Base-by-base conservation (phyloP, 2,797 vertebrate species). In the Mormyrops attenuatus region DNA sequence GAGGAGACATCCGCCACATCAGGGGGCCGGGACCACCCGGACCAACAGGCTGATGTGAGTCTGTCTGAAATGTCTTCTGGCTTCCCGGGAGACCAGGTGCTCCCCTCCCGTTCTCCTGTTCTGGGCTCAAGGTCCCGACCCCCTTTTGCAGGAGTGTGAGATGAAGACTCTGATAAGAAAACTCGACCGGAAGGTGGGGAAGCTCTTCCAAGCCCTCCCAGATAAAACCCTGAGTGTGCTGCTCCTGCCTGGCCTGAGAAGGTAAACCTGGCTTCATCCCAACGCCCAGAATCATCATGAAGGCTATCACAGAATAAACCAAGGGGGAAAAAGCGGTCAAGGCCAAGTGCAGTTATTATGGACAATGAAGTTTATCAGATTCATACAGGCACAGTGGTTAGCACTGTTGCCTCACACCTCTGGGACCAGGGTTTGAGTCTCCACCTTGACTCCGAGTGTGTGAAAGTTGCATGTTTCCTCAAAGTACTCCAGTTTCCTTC, bases 181-280 rank as follows among this genome's bases (percentile, higher is more conserved):
- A 86, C 91, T 98, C 89, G 97, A 98, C 92, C 57, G 47, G 0
- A 94, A 91, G 3, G 93, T 98, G 90, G 92, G 91, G 88, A 97
- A 96, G 91, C 95, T 99, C 69, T 97, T 97, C 88, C 92, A 91
- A 34, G 92, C 93, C 3, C 95, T 99, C 80, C 94, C 95, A 60
- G 91, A 90, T 1, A 93, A 95, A 73, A 96, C 96, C 1, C 93
- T 99, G 89, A 98, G 97, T 0, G 15, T 98, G 5, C 91, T 98
- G 6, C 91, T 99, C 60, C 93, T 99, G 47, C 96, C 94, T 11
- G 97, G 97, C 90, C 55, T 88, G 38, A 89, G 20, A 30, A 93
- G 95, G 96, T 97, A 92, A 82, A 13, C 22, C 49, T 87, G 49
- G 15, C 47, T 50, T 88, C 60, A 34, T 69, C 63, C 63, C 63